These are phyloP conservation scores for Pherbina coryleti DNA, from an alignment of 2,888 invertebrate species.

Conservation along the genomic window DNA sequence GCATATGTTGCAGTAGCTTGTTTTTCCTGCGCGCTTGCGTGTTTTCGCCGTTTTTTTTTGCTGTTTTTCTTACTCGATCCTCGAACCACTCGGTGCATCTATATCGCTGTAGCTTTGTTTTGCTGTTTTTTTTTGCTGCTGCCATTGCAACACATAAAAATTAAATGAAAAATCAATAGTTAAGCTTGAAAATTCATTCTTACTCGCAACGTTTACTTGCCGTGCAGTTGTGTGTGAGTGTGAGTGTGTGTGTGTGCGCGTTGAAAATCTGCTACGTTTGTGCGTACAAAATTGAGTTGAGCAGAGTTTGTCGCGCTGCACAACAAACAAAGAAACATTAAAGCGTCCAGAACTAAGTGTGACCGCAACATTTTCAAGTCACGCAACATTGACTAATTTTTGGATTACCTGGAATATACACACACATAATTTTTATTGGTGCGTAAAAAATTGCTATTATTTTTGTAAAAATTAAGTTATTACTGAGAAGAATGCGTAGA, in stretches of 20 bases:
- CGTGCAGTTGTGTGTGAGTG: neutral
- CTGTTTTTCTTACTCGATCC: neutral
- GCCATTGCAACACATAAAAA: conserved; percentile 15
- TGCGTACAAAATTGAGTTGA: neutral
- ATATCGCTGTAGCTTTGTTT: neutral
- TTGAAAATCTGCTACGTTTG: neutral
- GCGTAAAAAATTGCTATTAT: conserved; percentile 4
- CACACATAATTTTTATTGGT: conserved; percentile 13
- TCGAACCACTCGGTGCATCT: neutral
- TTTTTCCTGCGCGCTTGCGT: conserved; percentile 2
- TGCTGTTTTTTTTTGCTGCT: neutral
- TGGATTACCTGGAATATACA: neutral
- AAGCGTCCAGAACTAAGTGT: neutral
- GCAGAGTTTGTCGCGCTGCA: neutral
- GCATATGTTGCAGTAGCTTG: neutral
- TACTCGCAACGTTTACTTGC: neutral
- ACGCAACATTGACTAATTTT: neutral
- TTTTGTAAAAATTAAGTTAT: neutral
- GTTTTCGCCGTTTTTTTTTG: neutral
- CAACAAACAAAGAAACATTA: neutral
- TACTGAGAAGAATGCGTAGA: too few species aligned
- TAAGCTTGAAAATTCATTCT: neutral
- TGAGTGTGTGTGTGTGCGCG: neutral
- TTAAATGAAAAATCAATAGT: conserved; percentile 19
- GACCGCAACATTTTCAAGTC: neutral